These are phyloP conservation scores for Zaprionus tsacasi DNA, from an alignment of 1,140 invertebrate species.

Conservation along the genomic window DNA sequence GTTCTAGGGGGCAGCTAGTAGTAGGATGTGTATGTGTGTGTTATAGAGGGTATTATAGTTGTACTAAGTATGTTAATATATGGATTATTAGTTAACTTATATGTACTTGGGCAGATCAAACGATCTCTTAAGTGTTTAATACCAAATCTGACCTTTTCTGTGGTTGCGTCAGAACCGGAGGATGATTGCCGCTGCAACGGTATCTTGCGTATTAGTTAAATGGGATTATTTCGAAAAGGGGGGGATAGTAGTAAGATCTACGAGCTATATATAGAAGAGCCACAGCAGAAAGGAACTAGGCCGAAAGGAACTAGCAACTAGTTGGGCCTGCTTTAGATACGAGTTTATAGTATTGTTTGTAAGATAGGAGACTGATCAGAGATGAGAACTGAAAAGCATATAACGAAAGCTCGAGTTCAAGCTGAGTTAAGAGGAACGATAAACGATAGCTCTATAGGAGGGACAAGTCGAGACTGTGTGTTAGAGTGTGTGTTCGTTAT, in stretches of 20 bases:
- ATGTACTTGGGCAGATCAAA: constrained; percentile 5
- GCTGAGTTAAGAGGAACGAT: constrained; percentile 6
- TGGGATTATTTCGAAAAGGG: constrained; percentile 16
- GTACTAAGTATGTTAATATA: not conserved
- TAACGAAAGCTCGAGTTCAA: not conserved
- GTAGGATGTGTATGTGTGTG: constrained; percentile 2
- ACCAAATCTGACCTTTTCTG: constrained; percentile 82
- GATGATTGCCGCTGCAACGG: constrained; percentile 81
- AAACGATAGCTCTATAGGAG: not conserved
- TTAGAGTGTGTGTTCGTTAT: no score
- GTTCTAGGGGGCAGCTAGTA: constrained; percentile 26
- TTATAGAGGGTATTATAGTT: not conserved
- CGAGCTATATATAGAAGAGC: not conserved
- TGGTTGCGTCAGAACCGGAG: constrained; percentile 73
- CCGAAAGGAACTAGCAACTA: constrained; percentile 4
- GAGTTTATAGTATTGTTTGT: not conserved
- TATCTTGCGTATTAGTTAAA: constrained; percentile 67
- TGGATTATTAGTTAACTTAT: constrained; percentile 29
- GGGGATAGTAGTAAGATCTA: not conserved
- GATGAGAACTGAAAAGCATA: constrained; percentile 24
- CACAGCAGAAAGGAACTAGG: not conserved
- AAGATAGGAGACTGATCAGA: not conserved
- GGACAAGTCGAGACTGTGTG: not conserved
- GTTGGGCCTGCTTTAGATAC: not conserved
- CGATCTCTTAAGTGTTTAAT: constrained; percentile 27